Conservation (phyloP, 2,113 vertebrate species). For the Corythornis vintsioides region DNA sequence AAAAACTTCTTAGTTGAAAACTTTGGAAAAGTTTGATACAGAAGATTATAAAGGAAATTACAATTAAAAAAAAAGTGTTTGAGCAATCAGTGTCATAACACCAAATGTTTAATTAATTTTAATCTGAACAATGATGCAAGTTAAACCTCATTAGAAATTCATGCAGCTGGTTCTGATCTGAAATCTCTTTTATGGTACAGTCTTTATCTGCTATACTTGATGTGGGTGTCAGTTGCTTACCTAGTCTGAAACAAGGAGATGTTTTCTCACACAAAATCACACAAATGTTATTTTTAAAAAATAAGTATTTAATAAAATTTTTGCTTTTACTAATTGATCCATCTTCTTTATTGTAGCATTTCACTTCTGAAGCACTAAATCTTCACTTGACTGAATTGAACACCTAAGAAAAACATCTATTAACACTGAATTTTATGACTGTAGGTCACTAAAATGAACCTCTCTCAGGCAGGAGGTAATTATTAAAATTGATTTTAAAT, state of each 20-base stretch:
- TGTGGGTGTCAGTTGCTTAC: neutral
- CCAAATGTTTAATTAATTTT: neutral
- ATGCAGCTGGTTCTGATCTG: neutral
- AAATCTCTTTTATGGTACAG: neutral
- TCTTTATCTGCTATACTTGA: neutral
- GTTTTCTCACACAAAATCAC: neutral
- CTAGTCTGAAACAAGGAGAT: neutral
- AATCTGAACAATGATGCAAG: constrained; percentile 7
- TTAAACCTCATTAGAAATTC: neutral
- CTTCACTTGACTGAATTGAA: neutral
- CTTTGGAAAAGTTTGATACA: neutral
- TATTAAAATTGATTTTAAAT: neutral
- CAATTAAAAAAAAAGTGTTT: neutral
- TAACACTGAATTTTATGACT: neutral
- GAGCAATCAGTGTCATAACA: neutral
- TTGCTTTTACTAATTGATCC: neutral
- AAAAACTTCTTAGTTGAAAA: neutral
- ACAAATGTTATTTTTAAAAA: neutral
- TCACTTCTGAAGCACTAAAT: neutral
- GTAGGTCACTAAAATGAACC: neutral
- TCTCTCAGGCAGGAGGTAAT: neutral
- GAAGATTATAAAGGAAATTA: neutral
- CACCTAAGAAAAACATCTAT: neutral
- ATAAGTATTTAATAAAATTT: neutral
- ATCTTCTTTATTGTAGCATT: neutral